Percentiles rank a stretch among this genome's conserved stretches.
phyloP scores from a whole-genome alignment of 2,797 vertebrate species.

The Streptopelia turtur region DNA sequence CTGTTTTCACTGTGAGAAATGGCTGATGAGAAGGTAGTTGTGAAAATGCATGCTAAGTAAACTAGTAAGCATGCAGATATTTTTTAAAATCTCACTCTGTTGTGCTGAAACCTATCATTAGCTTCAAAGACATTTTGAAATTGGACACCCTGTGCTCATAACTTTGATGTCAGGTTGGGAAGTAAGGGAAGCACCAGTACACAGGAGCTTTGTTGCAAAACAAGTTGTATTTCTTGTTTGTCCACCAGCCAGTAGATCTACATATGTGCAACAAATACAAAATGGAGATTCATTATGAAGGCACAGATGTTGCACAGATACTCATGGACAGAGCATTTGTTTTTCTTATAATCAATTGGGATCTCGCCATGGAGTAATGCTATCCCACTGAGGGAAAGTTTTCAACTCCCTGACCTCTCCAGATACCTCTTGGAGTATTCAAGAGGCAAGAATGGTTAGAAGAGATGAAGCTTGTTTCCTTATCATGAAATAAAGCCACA shows the following conservation, averaged over 20 bases:
- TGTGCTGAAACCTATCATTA: neutral
- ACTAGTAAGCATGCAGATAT: neutral
- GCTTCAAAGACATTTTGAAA: neutral
- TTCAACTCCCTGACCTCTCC: neutral
- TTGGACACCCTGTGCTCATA: neutral
- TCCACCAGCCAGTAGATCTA: neutral
- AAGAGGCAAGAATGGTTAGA: neutral
- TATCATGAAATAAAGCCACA: neutral
- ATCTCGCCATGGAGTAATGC: too few species aligned
- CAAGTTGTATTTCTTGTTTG: neutral
- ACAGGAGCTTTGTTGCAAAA: fast-evolving
- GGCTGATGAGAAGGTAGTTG: neutral
- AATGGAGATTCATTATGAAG: neutral
- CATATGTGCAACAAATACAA: neutral
- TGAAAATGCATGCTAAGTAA: neutral
- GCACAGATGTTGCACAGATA: neutral
- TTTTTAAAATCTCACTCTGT: neutral
- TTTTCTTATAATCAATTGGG: neutral
- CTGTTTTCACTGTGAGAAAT: neutral
- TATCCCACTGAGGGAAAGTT: neutral
- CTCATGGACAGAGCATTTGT: fast-evolving
- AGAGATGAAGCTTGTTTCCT: neutral
- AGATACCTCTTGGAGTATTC: neutral
- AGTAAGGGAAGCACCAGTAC: neutral
- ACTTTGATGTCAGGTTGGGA: neutral